Evolutionary conservation across 1,140 invertebrate species (phyloP).

Genomic region (Apis laboriosa): DNA sequence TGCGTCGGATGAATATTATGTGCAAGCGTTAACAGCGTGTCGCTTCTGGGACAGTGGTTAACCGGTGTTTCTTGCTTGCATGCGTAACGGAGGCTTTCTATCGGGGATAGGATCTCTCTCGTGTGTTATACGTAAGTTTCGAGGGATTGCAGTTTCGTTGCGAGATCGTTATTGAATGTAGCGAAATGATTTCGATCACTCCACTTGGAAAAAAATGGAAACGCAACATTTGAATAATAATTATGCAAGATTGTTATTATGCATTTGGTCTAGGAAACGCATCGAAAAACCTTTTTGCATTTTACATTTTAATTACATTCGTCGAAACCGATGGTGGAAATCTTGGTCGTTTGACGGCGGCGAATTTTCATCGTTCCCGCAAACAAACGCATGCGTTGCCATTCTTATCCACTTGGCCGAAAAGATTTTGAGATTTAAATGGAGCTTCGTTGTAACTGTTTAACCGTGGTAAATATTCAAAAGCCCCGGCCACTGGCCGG

Average conservation of each 20-base stretch:
- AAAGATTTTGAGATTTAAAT: conserved; percentile 43
- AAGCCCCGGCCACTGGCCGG: neutral
- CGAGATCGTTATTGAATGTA: too few species aligned
- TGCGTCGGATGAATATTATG: conserved; percentile 29
- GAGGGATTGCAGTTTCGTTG: too few species aligned
- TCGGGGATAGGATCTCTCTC: too few species aligned
- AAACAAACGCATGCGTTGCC: neutral
- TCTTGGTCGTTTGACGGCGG: neutral
- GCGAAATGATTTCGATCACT: too few species aligned
- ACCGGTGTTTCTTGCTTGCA: neutral
- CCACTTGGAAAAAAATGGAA: too few species aligned
- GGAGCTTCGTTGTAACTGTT: conserved; percentile 37
- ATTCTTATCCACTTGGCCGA: neutral
- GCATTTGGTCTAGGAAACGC: too few species aligned
- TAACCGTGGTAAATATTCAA: conserved; percentile 49
- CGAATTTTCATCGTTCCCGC: neutral
- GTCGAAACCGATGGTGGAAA: neutral
- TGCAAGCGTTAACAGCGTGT: conserved; percentile 20
- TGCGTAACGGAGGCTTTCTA: too few species aligned
- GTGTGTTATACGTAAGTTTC: too few species aligned
- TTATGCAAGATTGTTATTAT: too few species aligned
- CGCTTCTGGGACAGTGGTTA: conserved; percentile 31
- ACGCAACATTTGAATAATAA: too few species aligned
- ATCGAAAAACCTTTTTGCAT: neutral
- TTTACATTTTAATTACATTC: neutral